Base-by-base conservation (phyloP, 1,140 invertebrate genomes). In the Sitobion miscanthi region DNA sequence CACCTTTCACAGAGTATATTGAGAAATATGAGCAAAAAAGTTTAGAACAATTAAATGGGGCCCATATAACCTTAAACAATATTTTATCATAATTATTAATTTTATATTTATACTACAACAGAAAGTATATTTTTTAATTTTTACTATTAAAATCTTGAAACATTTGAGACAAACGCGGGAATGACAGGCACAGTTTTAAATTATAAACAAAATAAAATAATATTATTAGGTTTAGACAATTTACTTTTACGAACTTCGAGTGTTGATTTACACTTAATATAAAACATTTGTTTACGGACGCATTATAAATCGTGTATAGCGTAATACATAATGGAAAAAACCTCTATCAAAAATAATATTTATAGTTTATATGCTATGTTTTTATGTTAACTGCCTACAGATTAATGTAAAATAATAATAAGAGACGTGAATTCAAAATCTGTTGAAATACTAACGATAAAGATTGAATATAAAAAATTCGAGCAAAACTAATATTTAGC, bases 21-120 rank as follows among this genome's bases (percentile, higher is more conserved):
- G 91, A 93, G 77, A 93, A 93, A 93, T 42, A 82, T 25, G n/a
- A 91, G 42, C 90, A 23, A 92, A 93, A 93, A 62, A 86, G 91
- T 85, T 91, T 21, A 93, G 14, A 91, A 54, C 91, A 85, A 86
- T 93, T n/a, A 35, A 86, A 83, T 91, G 45, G 47, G 14, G 21
- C 35, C 42, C 45, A 45, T 25, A 11, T 86, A 86, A 85, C 47
- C 82, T 93, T 86, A 86, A 92, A 57, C 47, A 57, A 52, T 92
- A 38, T 45, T 89, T 42, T 42, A 30, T 52, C 45, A 87, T 49
- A 17, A 35, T 49, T 54, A 35, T 62, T 25, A 62, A 90, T 85
- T 45, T 45, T 30, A 42, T 25, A 21, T 54, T 54, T 87, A 87
- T n/a, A 86, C n/a, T 45, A 85, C 2, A 49, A 8, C 14, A 21